Base-by-base conservation (phyloP, 1,140 invertebrate species). In the Wiebesia pumilae region DNA sequence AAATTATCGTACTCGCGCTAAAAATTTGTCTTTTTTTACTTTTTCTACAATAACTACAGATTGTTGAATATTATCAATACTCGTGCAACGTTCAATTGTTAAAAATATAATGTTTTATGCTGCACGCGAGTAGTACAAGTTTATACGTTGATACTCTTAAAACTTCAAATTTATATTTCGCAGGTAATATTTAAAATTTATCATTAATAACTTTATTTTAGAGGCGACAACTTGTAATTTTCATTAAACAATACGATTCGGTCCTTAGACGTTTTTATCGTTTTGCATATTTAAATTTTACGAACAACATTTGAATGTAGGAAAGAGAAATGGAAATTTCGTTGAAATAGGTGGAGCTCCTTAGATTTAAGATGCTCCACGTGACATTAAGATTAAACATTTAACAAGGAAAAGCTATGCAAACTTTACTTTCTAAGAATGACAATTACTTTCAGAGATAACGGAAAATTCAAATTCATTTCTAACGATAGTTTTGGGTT, bases 401-500 rank as follows among this genome's bases (percentile, higher is more conserved):
- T 77, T 30, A 77, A 30, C 1, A 38, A 43, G 27, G 51, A 77
- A 77, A 77, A 27, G n/a, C n/a, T n/a, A 3, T 14, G 43, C 43
- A 40, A 75, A 21, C 10, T 3, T 40, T 24, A 43, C 1, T n/a
- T 51, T 77, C 73, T n/a, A 47, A 77, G 10, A 77, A 77, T 77
- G 51, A 14, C 21, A 47, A 51, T 77, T 30, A 51, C n/a, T 47
- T 77, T 77, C 40, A 33, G 43, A 75, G 47, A 77, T 38, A 47
- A n/a, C 38, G 27, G 73, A 77, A 51, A 77, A 77, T 27, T n/a
- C 27, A 77, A 77, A 30, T 24, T 24, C 12, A 77, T 47, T 51
- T 77, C 73, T 77, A 77, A 77, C 14, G 3, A 51, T 77, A 77
- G 27, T 47, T 24, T 27, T 88, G 88, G 88, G 89, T 88, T 88